Evolutionary conservation across 2,113 vertebrate genomes (phyloP).

Genomic region (Leptosomus discolor): DNA sequence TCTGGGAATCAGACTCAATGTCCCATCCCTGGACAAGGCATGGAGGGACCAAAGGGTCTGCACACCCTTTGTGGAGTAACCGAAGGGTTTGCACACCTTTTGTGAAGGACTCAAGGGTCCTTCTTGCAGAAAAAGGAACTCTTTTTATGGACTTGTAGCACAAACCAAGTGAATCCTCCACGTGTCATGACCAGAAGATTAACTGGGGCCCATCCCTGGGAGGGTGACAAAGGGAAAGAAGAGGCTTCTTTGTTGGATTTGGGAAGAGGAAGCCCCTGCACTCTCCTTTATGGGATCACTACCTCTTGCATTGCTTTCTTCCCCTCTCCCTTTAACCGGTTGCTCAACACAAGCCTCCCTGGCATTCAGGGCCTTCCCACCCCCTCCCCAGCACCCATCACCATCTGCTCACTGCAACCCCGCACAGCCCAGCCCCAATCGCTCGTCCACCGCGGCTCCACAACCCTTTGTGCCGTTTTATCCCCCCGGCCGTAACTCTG

Average conservation of each 20-base stretch:
- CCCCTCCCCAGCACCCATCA: background rate
- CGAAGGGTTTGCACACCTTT: background rate
- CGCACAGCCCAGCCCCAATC: background rate
- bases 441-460: background rate
- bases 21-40: background rate
- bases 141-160: background rate
- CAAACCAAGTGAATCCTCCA: background rate
- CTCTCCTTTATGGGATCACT: background rate
- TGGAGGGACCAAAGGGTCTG: background rate
- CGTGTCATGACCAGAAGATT: background rate
- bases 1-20: background rate
- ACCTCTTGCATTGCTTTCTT: background rate
- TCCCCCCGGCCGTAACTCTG: background rate
- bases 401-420: slow-evolving; percentile 28
- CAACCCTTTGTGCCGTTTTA: slow-evolving; percentile 19
- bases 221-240: background rate
- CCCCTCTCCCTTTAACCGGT: background rate
- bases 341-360: background rate
- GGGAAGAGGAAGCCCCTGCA: background rate
- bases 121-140: background rate
- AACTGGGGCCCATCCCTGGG: background rate
- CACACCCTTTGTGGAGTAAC: background rate
- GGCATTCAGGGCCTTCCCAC: background rate
- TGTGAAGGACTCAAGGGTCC: background rate
- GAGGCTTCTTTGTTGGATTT: background rate